Percentiles rank a stretch among this genome's conserved stretches.
Evolutionary conservation across 2,888 invertebrate genomes (phyloP).

Genomic region (Tetanocera ferruginea): DNA sequence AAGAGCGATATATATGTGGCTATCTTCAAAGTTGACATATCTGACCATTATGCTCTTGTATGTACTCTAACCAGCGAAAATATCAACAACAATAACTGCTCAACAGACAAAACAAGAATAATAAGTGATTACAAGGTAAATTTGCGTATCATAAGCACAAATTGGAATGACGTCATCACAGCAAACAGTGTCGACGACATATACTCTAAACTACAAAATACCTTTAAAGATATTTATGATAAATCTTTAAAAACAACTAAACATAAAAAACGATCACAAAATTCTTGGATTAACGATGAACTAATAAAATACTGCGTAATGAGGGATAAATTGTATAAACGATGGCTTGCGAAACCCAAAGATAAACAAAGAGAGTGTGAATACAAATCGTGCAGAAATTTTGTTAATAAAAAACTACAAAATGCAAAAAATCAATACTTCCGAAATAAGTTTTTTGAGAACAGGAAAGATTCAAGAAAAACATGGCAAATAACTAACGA

Average conservation of each 20-base stretch:
- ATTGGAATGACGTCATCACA: conserved; percentile 21
- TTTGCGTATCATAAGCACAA: not conserved
- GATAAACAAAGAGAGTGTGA: conserved; percentile 16
- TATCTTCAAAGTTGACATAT: conserved; percentile 4
- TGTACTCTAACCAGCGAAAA: not conserved
- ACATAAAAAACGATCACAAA: conserved; percentile 6
- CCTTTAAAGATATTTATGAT: conserved; percentile 14
- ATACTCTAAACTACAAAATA: conserved; percentile 8
- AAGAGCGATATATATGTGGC: not conserved
- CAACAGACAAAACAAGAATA: not conserved
- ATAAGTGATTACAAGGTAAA: conserved; percentile 1
- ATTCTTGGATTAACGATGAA: conserved; percentile 21
- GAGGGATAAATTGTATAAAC: conserved; percentile 22
- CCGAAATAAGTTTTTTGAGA: conserved; percentile 6
- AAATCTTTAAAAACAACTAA: not conserved
- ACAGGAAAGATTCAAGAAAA: conserved; percentile 6
- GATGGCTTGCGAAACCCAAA: conserved; percentile 18
- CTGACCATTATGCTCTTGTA: conserved; percentile 30
- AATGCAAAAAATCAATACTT: conserved; percentile 13
- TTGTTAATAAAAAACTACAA: conserved; percentile 16
- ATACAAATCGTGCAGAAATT: conserved; percentile 22
- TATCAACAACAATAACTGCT: not conserved
- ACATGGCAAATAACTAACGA: no score
- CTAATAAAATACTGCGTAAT: conserved; percentile 13
- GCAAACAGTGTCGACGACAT: not conserved